These are phyloP conservation scores for Sinosuthora webbiana DNA, from an alignment of 2,113 vertebrate genomes.

Conservation along the genomic window DNA sequence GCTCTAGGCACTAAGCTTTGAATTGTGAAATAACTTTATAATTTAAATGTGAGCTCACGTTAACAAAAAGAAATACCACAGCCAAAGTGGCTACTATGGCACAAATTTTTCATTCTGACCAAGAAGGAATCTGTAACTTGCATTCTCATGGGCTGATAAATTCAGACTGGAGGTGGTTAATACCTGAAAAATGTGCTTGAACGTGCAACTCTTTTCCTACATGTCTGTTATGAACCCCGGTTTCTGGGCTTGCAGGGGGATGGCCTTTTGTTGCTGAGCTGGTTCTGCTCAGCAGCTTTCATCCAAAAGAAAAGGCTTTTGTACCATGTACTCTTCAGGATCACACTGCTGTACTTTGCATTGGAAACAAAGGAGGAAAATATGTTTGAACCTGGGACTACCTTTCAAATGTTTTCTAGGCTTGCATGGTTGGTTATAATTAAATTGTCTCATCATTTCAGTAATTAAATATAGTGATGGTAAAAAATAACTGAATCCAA, in stretches of 20 bases:
- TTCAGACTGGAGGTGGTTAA: neutral
- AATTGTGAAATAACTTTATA: slow-evolving; percentile 43
- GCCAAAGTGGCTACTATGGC: neutral
- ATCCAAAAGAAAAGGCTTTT: neutral
- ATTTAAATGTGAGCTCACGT: slow-evolving; percentile 3
- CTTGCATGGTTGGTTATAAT: neutral
- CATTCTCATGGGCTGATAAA: neutral
- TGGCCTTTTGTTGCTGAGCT: neutral
- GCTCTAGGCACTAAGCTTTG: slow-evolving; percentile 37
- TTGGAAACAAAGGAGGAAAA: neutral
- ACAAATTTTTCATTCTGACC: neutral
- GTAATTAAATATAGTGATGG: slow-evolving; percentile 2
- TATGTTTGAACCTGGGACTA: neutral
- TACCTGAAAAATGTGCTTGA: neutral
- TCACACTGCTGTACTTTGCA: neutral
- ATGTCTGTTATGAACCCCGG: neutral
- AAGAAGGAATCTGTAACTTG: neutral
- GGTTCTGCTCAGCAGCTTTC: neutral
- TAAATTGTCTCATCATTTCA: neutral
- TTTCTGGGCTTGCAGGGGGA: neutral
- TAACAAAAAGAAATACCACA: neutral
- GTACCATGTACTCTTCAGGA: neutral
- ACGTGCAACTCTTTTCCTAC: neutral
- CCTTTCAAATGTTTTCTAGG: neutral
- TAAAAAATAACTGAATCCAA: neutral